phyloP scores from a whole-genome alignment of 2,113 vertebrate genomes.

The Eolophus roseicapilla region DNA sequence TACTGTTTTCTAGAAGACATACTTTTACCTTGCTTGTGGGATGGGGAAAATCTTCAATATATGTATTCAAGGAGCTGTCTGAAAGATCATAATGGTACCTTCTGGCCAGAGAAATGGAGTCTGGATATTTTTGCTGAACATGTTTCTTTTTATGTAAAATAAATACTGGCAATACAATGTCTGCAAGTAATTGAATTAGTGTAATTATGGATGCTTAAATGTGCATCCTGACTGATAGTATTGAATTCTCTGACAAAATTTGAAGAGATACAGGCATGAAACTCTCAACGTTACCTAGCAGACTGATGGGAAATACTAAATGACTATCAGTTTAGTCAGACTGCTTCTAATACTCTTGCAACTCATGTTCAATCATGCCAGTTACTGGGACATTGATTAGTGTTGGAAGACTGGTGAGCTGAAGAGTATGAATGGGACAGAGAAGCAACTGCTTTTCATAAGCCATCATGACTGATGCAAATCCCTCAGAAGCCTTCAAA shows the following conservation, averaged over 20 bases:
- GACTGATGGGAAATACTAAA: not conserved
- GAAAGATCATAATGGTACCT: not conserved
- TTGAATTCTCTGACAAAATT: not conserved
- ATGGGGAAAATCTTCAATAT: not conserved
- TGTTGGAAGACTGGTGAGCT: not conserved
- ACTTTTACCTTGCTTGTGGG: not conserved
- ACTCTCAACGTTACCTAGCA: not conserved
- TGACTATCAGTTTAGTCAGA: not conserved
- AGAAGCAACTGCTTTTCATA: not conserved
- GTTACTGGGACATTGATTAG: not conserved
- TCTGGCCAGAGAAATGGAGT: not conserved
- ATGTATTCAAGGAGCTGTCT: not conserved
- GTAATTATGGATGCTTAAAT: not conserved
- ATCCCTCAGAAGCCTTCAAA: not conserved
- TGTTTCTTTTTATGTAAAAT: not conserved
- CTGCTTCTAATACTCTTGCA: not conserved
- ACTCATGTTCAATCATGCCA: not conserved
- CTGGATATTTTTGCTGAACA: not conserved
- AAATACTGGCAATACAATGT: not conserved
- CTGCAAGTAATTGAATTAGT: not conserved
- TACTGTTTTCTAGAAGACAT: not conserved
- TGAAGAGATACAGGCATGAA: not conserved
- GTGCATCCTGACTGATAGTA: not conserved
- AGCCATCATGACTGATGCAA: not conserved
- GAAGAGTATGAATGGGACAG: not conserved